A percentile compares a stretch with the other conserved stretches of the same genome.
Evolutionary conservation across 2,797 vertebrate species (phyloP).

Genomic region (Pteronotus mesoamericanus): DNA sequence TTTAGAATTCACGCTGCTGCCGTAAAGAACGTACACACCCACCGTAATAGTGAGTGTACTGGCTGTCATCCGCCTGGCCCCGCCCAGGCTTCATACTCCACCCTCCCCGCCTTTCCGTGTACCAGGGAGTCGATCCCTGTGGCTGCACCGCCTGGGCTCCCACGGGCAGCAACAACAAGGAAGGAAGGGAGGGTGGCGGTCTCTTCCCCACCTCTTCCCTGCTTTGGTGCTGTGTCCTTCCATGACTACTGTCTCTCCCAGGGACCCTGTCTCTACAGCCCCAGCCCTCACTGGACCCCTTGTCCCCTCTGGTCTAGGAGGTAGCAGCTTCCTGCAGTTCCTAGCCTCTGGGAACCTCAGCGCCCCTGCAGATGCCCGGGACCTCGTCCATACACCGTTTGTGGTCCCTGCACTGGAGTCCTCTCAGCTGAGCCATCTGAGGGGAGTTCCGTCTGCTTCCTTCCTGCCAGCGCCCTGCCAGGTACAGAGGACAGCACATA

Average conservation of each 20-base stretch:
- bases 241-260: background rate
- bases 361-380: background rate
- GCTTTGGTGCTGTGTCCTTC: background rate
- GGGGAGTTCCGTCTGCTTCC: background rate
- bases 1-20: accelerated
- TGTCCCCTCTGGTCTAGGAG: background rate
- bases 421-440: background rate
- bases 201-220: background rate
- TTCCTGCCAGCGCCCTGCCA: background rate
- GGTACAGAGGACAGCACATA: background rate
- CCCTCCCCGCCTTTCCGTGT: background rate
- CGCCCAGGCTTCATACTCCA: background rate
- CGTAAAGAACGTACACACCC: background rate
- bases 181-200: background rate
- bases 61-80: no score
- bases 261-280: background rate
- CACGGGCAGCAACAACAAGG: background rate
- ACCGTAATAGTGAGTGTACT: accelerated
- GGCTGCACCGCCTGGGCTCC: background rate
- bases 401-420: background rate
- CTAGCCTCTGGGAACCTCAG: background rate
- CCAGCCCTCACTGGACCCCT: background rate
- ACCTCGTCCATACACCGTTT: background rate
- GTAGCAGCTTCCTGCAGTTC: background rate
- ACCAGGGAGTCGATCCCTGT: background rate